Percentiles rank a stretch among this genome's conserved stretches.
Conservation (phyloP, 2,888 invertebrate species). For the Plebejus argus region DNA sequence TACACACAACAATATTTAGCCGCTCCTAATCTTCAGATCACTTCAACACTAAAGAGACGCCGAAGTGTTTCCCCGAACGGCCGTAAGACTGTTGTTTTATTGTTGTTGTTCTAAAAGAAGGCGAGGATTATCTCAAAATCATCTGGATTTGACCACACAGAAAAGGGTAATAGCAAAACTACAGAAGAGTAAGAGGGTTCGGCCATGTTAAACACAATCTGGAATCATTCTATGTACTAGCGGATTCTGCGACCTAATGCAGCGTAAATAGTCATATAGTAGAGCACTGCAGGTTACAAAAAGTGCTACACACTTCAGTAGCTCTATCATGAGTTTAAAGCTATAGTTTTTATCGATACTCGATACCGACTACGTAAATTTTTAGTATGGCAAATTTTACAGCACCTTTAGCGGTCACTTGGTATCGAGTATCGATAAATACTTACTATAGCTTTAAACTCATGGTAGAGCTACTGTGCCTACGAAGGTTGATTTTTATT, state of each 20-base stretch:
- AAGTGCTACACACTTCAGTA: too few species aligned
- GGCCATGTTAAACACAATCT: not conserved
- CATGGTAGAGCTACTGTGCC: too few species aligned
- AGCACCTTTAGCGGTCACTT: too few species aligned
- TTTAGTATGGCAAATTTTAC: too few species aligned
- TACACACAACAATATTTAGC: constrained; percentile 61
- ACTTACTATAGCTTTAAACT: too few species aligned
- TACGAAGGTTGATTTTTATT: not conserved
- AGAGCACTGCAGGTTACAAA: not conserved
- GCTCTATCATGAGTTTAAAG: too few species aligned
- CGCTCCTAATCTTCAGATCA: constrained; percentile 52
- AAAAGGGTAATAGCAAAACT: not conserved
- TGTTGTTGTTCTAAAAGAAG: constrained; percentile 22
- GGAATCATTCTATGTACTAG: not conserved
- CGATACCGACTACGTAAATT: too few species aligned
- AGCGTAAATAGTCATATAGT: not conserved
- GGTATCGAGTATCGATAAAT: too few species aligned
- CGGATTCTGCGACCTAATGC: not conserved
- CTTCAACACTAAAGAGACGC: constrained; percentile 43
- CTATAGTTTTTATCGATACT: too few species aligned
- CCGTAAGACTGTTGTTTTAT: constrained; percentile 3
- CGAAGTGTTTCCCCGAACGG: constrained; percentile 35
- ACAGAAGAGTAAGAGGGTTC: not conserved
- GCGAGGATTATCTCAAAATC: not conserved
- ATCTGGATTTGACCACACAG: constrained; percentile 27